Evolutionary conservation across 2,888 invertebrate species (phyloP).

Genomic region (Heliconius erato): DNA sequence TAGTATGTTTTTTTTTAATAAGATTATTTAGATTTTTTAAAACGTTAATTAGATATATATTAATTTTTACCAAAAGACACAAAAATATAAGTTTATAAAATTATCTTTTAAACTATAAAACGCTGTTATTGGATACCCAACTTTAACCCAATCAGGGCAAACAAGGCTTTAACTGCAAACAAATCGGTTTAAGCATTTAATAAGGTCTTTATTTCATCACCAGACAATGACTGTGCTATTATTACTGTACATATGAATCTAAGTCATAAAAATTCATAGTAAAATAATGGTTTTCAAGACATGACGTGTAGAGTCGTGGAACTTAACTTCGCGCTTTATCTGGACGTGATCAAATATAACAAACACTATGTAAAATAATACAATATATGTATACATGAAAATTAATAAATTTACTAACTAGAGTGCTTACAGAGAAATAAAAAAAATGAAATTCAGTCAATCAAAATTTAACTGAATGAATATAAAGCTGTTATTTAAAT

Average conservation of each 20-base stretch:
- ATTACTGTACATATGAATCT: neutral
- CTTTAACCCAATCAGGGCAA: slow-evolving; percentile 50
- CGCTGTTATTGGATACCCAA: slow-evolving; percentile 30
- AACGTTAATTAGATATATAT: no score
- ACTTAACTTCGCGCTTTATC: no score
- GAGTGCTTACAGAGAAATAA: no score
- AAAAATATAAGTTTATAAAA: neutral
- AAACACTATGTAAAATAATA: no score
- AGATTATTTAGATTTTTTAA: no score
- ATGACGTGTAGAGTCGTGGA: no score
- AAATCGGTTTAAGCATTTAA: slow-evolving; percentile 64
- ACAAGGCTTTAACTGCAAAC: slow-evolving; percentile 55
- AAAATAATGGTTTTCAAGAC: no score
- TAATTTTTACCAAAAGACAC: neutral
- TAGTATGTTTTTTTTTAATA: no score
- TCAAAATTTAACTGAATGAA: neutral
- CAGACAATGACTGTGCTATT: slow-evolving; percentile 41
- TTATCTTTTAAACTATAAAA: neutral
- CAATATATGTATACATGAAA: no score
- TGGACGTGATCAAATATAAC: no score
- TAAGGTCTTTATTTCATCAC: slow-evolving; percentile 54
- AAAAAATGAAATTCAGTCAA: neutral
- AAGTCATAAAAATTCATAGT: neutral
- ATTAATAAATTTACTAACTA: no score
- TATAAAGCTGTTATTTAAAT: neutral